Percentiles rank a stretch among this genome's conserved stretches.
These are phyloP conservation scores for Eulemur coronatus DNA, from an alignment of 2,797 vertebrate genomes.

Conservation along the genomic window DNA sequence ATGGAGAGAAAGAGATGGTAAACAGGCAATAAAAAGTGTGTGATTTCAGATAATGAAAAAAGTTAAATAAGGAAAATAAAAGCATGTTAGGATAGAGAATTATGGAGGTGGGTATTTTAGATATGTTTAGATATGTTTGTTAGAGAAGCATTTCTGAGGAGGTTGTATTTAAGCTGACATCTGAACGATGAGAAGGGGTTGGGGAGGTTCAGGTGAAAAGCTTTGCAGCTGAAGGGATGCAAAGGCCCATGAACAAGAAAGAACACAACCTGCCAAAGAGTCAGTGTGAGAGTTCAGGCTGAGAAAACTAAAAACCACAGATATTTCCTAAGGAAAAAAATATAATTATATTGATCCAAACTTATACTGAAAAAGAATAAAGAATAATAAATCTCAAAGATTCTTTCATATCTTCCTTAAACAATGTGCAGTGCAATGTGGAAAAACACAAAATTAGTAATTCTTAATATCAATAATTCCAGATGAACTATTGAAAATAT, in stretches of 20 bases:
- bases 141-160: background rate
- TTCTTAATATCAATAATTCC: background rate
- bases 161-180: background rate
- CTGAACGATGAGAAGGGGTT: background rate
- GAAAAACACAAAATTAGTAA: background rate
- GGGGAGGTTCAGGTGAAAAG: background rate
- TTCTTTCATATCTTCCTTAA: background rate
- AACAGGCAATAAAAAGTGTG: background rate
- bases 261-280: background rate
- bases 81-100: background rate
- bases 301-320: background rate
- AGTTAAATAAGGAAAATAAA: background rate
- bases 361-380: background rate
- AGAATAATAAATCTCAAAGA: background rate
- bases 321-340: background rate
- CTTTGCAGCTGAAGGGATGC: fast-evolving
- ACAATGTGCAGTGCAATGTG: background rate
- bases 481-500: background rate
- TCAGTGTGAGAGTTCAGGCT: background rate
- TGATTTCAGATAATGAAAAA: background rate
- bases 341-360: background rate
- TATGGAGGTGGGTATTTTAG: background rate
- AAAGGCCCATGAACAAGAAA: background rate
- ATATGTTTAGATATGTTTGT: background rate
- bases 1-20: background rate